Evolutionary conservation across 2,888 invertebrate species (phyloP), one percentile per base, ranked within the genome.

Genomic region (Falcaria lacertinaria): DNA sequence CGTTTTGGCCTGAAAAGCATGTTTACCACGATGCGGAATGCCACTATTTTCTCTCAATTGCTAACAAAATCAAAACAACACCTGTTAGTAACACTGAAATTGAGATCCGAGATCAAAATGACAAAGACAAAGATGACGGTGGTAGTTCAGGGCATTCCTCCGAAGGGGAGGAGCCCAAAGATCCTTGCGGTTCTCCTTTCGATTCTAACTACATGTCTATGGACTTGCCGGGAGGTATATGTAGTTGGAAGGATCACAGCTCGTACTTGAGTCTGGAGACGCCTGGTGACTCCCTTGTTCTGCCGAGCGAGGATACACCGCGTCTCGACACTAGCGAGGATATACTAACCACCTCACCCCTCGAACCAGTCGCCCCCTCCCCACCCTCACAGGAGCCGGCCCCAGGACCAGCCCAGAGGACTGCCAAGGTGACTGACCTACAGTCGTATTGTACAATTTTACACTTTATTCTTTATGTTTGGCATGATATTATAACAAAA

Each of bases 171-270:
- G 80, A 76, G 48, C 64, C 72, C 7, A 80, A 65, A 57, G 75
- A 77, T 34, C 54, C 72, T 17, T 61, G 60, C 43, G 72, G 74
- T 38, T 80, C 79, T 13, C 79, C 82, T 28, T 80, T 69, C 44
- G 82, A 88, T 62, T 92, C 94, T 11, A 92, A 92, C 66, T 92
- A 92, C 63, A 90, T 93, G 61, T 91, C 93, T 39, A 92, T 94
- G 68, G 94, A 94, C 79, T 84, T 95, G 53, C 95, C 95, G 4
- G 94, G 94, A 49, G 95, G 95, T 43, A 91, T 95, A 60, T 94
- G 94, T 75, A 93, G 94, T 71, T 95, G 95, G 95, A 92, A 92
- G 73, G 95, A 94, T 71, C 92, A 94, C 71, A 95, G 94, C 70
- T 95, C 95, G 39, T 95, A 95, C 67, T 84, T 95, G 63, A 90